These are phyloP conservation scores for Mellilla xanthometata DNA, from an alignment of 2,888 invertebrate species.

Conservation along the genomic window DNA sequence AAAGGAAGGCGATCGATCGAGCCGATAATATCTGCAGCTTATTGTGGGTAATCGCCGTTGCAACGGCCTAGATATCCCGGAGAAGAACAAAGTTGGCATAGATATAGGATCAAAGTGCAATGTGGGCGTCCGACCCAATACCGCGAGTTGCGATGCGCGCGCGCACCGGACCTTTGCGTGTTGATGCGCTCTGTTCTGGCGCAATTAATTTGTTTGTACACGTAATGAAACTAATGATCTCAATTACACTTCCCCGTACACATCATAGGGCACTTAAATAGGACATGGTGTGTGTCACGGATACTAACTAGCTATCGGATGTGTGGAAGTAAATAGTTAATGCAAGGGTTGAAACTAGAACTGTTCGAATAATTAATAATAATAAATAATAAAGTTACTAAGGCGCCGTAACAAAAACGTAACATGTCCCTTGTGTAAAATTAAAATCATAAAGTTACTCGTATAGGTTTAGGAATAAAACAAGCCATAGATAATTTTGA, in stretches of 20 bases:
- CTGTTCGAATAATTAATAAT: too few relatives aligned
- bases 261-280: constrained; percentile 17
- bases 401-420: not conserved
- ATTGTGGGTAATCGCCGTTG: constrained; percentile 52
- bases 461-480: constrained; percentile 65
- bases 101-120: constrained; percentile 78
- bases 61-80: constrained; percentile 72
- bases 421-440: not conserved
- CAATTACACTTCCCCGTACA: constrained; percentile 40
- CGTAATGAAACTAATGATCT: constrained; percentile 47
- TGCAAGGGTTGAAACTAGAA: too few relatives aligned
- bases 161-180: constrained; percentile 65
- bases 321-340: too few relatives aligned
- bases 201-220: constrained; percentile 53
- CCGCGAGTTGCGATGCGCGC: constrained; percentile 64
- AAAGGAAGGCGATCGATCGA: constrained; percentile 25
- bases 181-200: constrained; percentile 43
- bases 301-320: too few relatives aligned
- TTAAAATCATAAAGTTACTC: constrained; percentile 10
- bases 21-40: constrained; percentile 54
- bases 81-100: constrained; percentile 79
- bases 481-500: constrained; percentile 53
- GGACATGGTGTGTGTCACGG: constrained; percentile 1
- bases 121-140: constrained; percentile 80
- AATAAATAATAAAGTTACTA: too few relatives aligned